Evolutionary conservation across 1,140 invertebrate species (phyloP).

Genomic region (Heliconius hermathena): DNA sequence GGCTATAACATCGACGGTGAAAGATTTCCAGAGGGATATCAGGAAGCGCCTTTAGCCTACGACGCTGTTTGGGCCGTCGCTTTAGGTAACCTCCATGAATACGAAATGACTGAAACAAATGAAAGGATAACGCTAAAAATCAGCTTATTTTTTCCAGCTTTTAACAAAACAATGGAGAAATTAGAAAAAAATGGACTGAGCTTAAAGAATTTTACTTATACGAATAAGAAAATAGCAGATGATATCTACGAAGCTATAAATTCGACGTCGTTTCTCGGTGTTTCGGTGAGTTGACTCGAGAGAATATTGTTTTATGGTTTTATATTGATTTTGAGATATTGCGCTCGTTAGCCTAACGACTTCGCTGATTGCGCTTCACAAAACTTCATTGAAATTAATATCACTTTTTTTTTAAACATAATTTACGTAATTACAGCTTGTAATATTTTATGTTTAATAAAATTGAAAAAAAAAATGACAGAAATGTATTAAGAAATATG

Average conservation of each 20-base stretch:
- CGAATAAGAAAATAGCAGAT: conserved; percentile 95
- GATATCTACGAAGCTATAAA: conserved; percentile 99
- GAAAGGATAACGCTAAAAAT: background rate
- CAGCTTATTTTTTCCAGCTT: conserved; percentile 84
- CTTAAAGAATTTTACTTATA: conserved; percentile 98
- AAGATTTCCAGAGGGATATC: conserved; percentile 95
- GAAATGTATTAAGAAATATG: background rate
- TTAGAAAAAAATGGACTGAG: conserved; percentile 89
- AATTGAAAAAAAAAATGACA: background rate
- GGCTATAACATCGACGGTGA: conserved; percentile 92
- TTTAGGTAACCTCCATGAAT: conserved; percentile 83
- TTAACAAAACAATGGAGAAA: conserved; percentile 97
- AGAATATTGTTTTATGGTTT: conserved; percentile 26
- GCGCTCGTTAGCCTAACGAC: conserved; percentile 44
- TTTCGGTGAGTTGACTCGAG: conserved; percentile 90
- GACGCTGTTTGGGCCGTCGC: conserved; percentile 99
- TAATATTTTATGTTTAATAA: background rate
- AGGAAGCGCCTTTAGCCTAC: conserved; percentile 98
- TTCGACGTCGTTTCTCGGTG: conserved; percentile 97
- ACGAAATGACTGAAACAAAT: conserved; percentile 6
- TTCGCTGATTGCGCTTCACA: conserved; percentile 38
- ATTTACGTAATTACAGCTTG: background rate
- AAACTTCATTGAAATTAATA: conserved; percentile 10
- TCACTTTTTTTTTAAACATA: background rate
- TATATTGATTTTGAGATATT: conserved; percentile 30